Evolutionary conservation across 2,888 invertebrate genomes (phyloP).

Genomic region (Xanthia icteritia): DNA sequence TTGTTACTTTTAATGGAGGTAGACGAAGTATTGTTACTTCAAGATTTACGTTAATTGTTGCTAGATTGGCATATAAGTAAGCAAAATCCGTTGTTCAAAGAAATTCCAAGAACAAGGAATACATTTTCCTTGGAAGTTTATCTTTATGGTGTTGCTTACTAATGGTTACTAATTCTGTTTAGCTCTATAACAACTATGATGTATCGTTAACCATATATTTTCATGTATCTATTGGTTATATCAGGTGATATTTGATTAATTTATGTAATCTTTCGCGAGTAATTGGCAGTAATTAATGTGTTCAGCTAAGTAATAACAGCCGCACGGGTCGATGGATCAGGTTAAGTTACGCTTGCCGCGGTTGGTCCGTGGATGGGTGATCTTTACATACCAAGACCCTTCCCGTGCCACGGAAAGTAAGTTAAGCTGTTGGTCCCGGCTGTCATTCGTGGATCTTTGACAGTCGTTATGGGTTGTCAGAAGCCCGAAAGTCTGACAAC

Average conservation of each 20-base stretch:
- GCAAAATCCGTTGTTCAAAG: slow-evolving; percentile 60
- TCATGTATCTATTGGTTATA: slow-evolving; percentile 3
- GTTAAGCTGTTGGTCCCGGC: too few relatives aligned
- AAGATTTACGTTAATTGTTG: slow-evolving; percentile 31
- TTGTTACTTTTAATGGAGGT: neutral
- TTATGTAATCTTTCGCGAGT: slow-evolving; percentile 11
- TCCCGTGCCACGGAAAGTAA: too few relatives aligned
- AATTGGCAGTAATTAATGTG: slow-evolving; percentile 21
- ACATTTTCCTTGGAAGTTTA: slow-evolving; percentile 48
- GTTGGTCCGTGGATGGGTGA: too few relatives aligned
- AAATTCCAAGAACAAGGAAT: slow-evolving; percentile 53
- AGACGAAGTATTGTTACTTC: slow-evolving; percentile 19
- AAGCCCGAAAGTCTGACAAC: too few relatives aligned
- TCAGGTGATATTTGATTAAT: slow-evolving; percentile 15
- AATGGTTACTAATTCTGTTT: slow-evolving; percentile 20
- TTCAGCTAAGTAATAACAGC: neutral
- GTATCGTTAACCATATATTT: slow-evolving; percentile 1
- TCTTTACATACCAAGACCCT: too few relatives aligned
- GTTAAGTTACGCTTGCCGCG: too few relatives aligned
- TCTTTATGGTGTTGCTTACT: slow-evolving; percentile 14
- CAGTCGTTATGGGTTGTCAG: too few relatives aligned
- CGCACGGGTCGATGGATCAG: too few relatives aligned
- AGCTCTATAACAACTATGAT: slow-evolving; percentile 3
- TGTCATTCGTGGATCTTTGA: too few relatives aligned
- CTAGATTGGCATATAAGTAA: slow-evolving; percentile 60